A percentile compares a stretch with the other conserved stretches of the same genome.
Evolutionary conservation across 2,113 vertebrate species (phyloP).

Genomic region (Passer domesticus): DNA sequence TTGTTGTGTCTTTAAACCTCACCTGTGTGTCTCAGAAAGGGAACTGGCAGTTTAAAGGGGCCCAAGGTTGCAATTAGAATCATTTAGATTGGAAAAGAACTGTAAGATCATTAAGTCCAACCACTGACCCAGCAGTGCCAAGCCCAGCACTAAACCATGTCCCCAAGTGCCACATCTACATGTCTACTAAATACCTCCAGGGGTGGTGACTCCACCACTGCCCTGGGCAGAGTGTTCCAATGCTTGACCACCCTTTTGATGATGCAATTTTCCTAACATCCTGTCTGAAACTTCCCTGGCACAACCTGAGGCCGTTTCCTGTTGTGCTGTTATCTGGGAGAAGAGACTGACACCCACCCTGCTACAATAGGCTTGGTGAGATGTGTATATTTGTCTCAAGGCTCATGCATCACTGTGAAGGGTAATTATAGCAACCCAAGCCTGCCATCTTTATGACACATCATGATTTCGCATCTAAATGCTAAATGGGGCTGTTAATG

Average conservation of each 20-base stretch:
- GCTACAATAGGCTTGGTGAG: not conserved
- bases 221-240: not conserved
- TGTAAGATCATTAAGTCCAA: not conserved
- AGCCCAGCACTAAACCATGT: not conserved
- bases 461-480: constrained; percentile 16
- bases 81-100: not conserved
- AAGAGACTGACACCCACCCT: not conserved
- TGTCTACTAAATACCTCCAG: not conserved
- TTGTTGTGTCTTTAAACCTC: not conserved
- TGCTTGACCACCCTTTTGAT: not conserved
- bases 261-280: not conserved
- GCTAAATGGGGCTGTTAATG: constrained; percentile 19
- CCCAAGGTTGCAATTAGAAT: not conserved
- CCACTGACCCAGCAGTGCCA: not conserved
- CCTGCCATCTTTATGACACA: not conserved
- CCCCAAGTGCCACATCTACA: not conserved
- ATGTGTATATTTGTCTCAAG: not conserved
- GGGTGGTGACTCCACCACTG: not conserved
- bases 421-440: constrained; percentile 23
- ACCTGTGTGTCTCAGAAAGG: not conserved
- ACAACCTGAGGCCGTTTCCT: not conserved
- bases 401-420: not conserved
- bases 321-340: not conserved
- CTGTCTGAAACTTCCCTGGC: not conserved
- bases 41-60: not conserved